phyloP scores from a whole-genome alignment of 2,888 invertebrate genomes.

The Microplitis deprimator region DNA sequence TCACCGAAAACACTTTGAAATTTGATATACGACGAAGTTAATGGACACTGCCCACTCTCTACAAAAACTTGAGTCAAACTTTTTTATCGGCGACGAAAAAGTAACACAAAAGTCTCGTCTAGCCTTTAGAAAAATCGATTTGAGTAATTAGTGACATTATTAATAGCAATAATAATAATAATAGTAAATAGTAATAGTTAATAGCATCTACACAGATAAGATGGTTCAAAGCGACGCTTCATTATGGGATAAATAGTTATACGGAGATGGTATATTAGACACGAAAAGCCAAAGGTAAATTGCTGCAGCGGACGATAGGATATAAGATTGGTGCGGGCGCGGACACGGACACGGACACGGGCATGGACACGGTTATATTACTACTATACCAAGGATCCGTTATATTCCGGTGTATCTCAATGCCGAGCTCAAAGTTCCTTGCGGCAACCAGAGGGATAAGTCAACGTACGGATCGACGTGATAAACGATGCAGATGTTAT shows the following conservation, averaged over 20 bases:
- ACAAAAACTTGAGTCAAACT: background rate
- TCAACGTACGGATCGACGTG: conserved; percentile 59
- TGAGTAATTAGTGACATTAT: no score
- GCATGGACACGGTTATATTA: background rate
- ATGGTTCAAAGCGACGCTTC: background rate
- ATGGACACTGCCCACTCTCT: background rate
- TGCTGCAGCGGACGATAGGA: conserved; percentile 5
- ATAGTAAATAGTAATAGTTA: no score
- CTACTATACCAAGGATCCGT: background rate
- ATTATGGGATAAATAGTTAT: background rate
- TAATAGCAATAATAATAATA: no score
- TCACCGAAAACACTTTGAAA: background rate
- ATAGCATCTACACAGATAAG: no score
- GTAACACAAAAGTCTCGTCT: background rate
- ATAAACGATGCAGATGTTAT: conserved; percentile 63
- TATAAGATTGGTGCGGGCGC: conserved; percentile 19
- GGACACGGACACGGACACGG: background rate
- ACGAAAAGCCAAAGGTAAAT: conserved; percentile 17
- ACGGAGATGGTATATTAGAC: background rate
- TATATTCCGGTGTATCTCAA: conserved; percentile 25
- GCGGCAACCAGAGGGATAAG: conserved; percentile 52
- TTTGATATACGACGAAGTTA: background rate
- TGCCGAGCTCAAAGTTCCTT: conserved; percentile 23
- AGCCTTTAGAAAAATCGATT: background rate
- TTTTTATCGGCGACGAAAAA: background rate